These are phyloP conservation scores for Bombus huntii DNA, from an alignment of 1,140 invertebrate species.

Conservation along the genomic window DNA sequence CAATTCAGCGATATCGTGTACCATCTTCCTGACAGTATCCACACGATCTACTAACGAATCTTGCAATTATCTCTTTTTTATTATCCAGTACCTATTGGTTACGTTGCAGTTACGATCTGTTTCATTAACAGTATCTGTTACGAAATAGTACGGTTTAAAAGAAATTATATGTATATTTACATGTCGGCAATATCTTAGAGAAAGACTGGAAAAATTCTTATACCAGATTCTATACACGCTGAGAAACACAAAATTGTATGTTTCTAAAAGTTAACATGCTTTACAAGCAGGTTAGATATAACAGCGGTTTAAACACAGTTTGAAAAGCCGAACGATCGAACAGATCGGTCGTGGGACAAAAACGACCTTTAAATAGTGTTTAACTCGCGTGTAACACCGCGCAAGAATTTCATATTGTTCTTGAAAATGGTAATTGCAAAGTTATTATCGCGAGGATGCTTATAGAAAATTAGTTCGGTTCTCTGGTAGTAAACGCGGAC, in stretches of 20 bases:
- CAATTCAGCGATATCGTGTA: background rate
- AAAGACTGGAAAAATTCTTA: background rate
- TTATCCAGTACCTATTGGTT: background rate
- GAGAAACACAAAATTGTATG: background rate
- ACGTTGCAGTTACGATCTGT: no score
- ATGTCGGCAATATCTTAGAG: background rate
- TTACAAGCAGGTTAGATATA: no score
- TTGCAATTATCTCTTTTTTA: slow-evolving; percentile 10
- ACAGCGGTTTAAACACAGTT: no score
- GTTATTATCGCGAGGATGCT: background rate
- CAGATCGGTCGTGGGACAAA: slow-evolving; percentile 5
- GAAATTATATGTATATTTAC: background rate
- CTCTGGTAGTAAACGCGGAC: background rate
- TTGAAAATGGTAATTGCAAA: background rate
- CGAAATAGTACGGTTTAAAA: background rate
- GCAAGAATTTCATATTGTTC: background rate
- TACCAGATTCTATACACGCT: background rate
- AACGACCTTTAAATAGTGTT: background rate
- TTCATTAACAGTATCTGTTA: background rate
- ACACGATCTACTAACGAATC: slow-evolving; percentile 18
- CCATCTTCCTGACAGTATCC: background rate
- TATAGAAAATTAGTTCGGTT: background rate
- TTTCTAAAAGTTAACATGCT: background rate
- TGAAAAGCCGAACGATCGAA: background rate
- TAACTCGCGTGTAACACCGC: background rate